phyloP scores from a whole-genome alignment of 2,113 vertebrate species.

The Macrotis lagotis region DNA sequence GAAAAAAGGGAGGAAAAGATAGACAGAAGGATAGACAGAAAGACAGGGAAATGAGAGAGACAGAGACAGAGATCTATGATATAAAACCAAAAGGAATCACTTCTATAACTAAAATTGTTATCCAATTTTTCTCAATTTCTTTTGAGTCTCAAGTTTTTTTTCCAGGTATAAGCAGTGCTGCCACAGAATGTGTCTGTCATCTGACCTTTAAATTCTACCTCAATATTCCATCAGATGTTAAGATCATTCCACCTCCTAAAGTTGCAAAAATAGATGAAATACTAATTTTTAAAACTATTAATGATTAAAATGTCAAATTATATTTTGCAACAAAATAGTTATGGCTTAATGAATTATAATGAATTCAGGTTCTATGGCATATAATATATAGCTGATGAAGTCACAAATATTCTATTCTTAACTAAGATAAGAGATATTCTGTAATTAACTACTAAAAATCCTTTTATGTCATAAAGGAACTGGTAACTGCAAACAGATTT shows the following conservation, averaged over 20 bases:
- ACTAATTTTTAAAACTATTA: constrained; percentile 9
- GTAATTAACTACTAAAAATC: constrained; percentile 72
- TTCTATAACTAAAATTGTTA: not conserved
- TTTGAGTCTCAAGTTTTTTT: not conserved
- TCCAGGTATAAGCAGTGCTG: not conserved
- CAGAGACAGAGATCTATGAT: not conserved
- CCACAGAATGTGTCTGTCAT: not conserved
- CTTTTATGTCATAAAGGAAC: no score
- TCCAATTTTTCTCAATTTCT: not conserved
- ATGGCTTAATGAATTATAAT: constrained; percentile 38
- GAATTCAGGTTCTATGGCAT: constrained; percentile 39
- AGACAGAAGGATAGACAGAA: not conserved
- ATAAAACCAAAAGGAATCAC: not conserved
- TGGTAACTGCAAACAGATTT: constrained; percentile 52
- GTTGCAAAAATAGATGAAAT: constrained; percentile 23
- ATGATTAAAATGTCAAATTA: constrained; percentile 46
- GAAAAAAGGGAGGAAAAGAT: not conserved
- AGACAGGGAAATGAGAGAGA: not conserved
- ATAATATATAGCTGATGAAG: not conserved
- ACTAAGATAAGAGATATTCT: constrained; percentile 56
- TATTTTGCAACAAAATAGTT: constrained; percentile 32
- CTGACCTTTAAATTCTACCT: not conserved
- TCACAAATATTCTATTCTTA: constrained; percentile 42
- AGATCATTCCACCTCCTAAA: not conserved
- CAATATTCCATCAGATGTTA: not conserved